These are phyloP conservation scores for Tetranychus truncatus DNA, from an alignment of 2,888 invertebrate species.

Conservation along the genomic window DNA sequence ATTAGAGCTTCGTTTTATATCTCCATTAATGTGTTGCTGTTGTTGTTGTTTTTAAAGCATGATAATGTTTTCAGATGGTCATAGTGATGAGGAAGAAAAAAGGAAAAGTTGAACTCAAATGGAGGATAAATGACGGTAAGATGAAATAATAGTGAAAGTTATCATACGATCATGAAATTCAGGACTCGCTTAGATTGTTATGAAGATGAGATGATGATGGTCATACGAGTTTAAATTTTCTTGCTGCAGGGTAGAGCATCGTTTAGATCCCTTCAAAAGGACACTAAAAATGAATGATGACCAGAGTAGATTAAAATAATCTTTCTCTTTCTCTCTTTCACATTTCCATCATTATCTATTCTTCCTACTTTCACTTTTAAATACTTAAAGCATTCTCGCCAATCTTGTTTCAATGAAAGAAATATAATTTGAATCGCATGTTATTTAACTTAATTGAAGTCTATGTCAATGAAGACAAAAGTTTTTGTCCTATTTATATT, in stretches of 20 bases:
- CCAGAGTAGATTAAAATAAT: neutral
- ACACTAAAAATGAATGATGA: neutral
- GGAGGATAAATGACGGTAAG: neutral
- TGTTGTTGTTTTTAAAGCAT: too few species aligned
- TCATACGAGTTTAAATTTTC: too few species aligned
- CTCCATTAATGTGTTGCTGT: too few species aligned
- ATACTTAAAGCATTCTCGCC: too few species aligned
- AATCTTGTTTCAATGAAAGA: neutral
- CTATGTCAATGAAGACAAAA: neutral
- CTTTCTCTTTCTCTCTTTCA: neutral
- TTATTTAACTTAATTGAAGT: neutral
- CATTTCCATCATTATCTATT: neutral
- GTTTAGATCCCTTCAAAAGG: too few species aligned
- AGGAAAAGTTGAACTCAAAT: too few species aligned
- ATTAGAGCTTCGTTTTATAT: too few species aligned
- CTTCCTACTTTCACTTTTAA: neutral
- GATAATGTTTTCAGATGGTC: too few species aligned
- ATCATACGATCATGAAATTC: neutral
- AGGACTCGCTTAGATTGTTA: neutral
- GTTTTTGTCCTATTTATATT: neutral
- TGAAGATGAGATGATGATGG: neutral
- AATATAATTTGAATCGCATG: neutral
- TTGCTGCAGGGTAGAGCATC: too few species aligned
- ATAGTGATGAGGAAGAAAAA: too few species aligned
- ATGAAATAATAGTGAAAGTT: neutral